phyloP scores from a whole-genome alignment of 2,113 vertebrate species.

The Nettapus auritus region DNA sequence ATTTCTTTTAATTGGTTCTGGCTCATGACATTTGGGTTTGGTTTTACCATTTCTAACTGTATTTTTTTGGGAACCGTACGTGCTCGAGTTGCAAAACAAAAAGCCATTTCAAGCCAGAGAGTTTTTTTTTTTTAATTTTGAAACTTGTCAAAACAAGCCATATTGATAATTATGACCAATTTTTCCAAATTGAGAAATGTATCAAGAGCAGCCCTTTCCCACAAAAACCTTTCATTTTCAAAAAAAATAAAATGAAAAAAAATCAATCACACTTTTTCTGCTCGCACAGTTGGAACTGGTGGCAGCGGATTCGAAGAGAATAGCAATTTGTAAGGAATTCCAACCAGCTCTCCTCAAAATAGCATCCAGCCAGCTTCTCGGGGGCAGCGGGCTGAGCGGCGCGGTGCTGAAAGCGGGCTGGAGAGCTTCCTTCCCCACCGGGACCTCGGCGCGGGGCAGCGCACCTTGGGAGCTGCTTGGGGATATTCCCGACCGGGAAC shows the following conservation, averaged over 20 bases:
- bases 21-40: slow-evolving; percentile 46
- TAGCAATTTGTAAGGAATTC: slow-evolving; percentile 62
- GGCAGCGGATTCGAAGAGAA: not conserved
- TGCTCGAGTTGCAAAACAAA: slow-evolving; percentile 55
- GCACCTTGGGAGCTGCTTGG: not conserved
- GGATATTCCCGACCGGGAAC: not conserved
- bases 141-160: slow-evolving; percentile 36
- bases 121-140: not conserved
- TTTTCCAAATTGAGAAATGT: not conserved
- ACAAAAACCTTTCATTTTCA: slow-evolving; percentile 28
- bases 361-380: slow-evolving; percentile 40
- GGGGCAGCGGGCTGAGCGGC: not conserved
- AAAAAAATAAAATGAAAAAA: not conserved
- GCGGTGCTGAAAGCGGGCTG: not conserved
- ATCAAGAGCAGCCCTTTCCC: slow-evolving; percentile 9
- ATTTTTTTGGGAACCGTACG: slow-evolving; percentile 1
- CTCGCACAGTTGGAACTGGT: not conserved
- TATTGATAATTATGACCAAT: slow-evolving; percentile 21
- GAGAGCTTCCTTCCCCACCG: not conserved
- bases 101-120: slow-evolving; percentile 11
- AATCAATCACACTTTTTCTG: slow-evolving; percentile 36
- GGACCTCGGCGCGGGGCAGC: fast-evolving
- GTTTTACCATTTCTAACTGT: slow-evolving; percentile 45
- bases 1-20: not conserved
- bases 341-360: slow-evolving; percentile 50